Base-by-base conservation (phyloP, 2,797 vertebrate species). In the Nyctalus aviator region DNA sequence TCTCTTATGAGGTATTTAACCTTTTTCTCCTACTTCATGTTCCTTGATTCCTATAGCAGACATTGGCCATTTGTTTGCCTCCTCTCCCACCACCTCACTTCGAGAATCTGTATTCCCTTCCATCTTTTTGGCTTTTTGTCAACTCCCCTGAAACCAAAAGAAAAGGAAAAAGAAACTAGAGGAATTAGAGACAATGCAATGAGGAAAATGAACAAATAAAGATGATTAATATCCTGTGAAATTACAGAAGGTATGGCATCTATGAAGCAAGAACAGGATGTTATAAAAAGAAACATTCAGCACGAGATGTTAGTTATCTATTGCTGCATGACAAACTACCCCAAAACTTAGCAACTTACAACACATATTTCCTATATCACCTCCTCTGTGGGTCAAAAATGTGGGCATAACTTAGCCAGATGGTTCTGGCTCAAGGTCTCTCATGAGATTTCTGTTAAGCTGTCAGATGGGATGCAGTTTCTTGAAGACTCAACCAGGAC, bases 121-220 rank as follows among this genome's bases (percentile, higher is more conserved):
- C 13, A 55, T 64, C 18, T 76, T n/a, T 84, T 62, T 90, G 55
- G 15, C 8, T 27, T 84, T 94, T 94, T 30, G 50, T 93, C 35
- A 84, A 83, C 32, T 30, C 90, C n/a, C 27, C 41, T 71, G 62
- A 77, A 71, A 53, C 14, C 5, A 55, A 82, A 69, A 73, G 85
- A 32, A 55, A 35, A 21, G 14, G 17, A 27, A 35, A 77, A 15
- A 18, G 14, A 90, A 87, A 72, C 25, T 59, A 88, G 72, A 79
- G n/a, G 57, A 75, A 88, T 81, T 88, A 86, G 15, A 94, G 75
- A 68, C 12, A 91, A 76, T 44, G 25, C 50, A 88, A 25, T 92
- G 7, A 86, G 69, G 30, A 81, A 68, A 91, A 85, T 53, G 48
- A 62, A 57, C n/a, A 90, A 85, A 69, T 73, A 75, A 71, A 76